Conservation (phyloP, 2,888 invertebrate genomes). For the Drosophila setosimentum region DNA sequence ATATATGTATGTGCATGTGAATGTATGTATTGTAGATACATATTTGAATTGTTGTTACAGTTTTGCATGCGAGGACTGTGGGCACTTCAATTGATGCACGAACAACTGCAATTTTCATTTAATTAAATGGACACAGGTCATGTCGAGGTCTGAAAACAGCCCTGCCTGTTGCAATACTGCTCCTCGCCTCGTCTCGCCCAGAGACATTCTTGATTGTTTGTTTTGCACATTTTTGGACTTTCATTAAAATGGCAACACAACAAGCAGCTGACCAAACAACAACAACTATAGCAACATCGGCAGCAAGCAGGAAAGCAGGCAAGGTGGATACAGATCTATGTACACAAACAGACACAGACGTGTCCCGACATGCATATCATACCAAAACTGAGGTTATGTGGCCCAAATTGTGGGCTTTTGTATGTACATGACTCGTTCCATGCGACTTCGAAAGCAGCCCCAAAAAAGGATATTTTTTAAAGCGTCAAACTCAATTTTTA, state of each 20-base stretch:
- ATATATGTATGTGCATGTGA: background rate
- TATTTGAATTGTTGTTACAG: background rate
- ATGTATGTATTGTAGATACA: background rate
- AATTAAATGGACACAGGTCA: conserved; percentile 56
- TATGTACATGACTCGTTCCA: conserved; percentile 9
- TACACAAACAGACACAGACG: conserved; percentile 3
- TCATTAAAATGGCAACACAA: conserved; percentile 49
- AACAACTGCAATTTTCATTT: conserved; percentile 56
- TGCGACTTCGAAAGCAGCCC: background rate
- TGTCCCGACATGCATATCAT: conserved; percentile 12
- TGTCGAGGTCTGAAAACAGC: background rate
- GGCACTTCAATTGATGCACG: conserved; percentile 28
- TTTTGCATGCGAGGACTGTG: conserved; percentile 9
- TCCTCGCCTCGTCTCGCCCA: background rate
- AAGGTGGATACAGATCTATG: conserved; percentile 10
- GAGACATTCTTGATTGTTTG: conserved; percentile 32
- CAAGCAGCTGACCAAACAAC: conserved; percentile 32
- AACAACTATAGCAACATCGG: background rate
- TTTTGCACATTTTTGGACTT: conserved; percentile 45
- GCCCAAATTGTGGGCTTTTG: conserved; percentile 19
- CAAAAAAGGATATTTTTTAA: conserved; percentile 3
- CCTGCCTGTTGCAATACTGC: background rate
- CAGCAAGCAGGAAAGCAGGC: background rate
- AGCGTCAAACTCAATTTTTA: conserved; percentile 37
- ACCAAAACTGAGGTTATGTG: conserved; percentile 12